These are phyloP conservation scores for Poeciliopsis turrubarensis DNA, from an alignment of 2,113 vertebrate species.

Conservation along the genomic window DNA sequence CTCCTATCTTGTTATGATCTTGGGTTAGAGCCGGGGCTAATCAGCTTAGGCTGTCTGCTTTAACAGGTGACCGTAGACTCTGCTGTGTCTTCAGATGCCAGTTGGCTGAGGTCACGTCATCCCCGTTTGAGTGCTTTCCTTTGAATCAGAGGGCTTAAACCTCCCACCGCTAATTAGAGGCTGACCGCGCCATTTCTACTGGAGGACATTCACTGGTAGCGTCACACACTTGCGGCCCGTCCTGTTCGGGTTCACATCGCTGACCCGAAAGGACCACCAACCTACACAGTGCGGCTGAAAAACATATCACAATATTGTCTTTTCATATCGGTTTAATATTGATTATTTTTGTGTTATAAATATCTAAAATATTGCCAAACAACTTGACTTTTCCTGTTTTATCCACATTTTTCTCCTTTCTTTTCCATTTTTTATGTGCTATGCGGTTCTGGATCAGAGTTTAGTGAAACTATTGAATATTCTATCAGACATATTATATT, in stretches of 20 bases:
- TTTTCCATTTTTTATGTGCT: too few species aligned
- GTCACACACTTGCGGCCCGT: neutral
- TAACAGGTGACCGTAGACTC: slow-evolving; percentile 56
- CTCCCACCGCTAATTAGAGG: slow-evolving; percentile 15
- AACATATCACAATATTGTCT: too few species aligned
- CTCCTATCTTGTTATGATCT: slow-evolving; percentile 67
- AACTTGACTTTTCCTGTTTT: too few species aligned
- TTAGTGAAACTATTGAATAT: too few species aligned
- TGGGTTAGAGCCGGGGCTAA: slow-evolving; percentile 61
- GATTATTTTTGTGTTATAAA: too few species aligned
- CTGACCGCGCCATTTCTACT: neutral
- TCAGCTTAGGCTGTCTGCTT: slow-evolving; percentile 73
- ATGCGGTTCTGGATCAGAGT: too few species aligned
- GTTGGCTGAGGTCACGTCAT: slow-evolving; percentile 50
- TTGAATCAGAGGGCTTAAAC: slow-evolving; percentile 19
- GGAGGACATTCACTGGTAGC: neutral
- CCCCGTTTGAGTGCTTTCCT: slow-evolving; percentile 31
- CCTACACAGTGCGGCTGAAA: neutral
- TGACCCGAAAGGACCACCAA: too few species aligned
- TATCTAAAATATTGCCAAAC: too few species aligned
- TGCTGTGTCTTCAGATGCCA: slow-evolving; percentile 34
- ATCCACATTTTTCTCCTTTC: too few species aligned
- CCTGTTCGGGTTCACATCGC: too few species aligned
- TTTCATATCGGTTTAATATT: too few species aligned
- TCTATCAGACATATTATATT: too few species aligned